These are phyloP conservation scores for Tolmerus cingulatus DNA, from an alignment of 2,888 invertebrate genomes.

Conservation along the genomic window DNA sequence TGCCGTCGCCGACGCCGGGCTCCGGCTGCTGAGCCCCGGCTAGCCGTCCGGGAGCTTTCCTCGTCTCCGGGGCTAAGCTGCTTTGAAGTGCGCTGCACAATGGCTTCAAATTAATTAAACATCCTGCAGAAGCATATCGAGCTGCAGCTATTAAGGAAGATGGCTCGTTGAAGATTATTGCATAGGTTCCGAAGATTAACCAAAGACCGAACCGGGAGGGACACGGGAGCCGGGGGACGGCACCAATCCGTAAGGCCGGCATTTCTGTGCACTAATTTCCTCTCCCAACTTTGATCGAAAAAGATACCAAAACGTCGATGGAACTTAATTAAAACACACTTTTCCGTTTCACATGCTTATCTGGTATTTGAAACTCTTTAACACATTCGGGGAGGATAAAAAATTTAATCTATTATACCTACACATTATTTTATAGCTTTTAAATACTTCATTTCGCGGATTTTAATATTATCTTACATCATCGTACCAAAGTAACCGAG, in stretches of 20 bases:
- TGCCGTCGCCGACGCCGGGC: background rate
- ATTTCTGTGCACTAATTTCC: background rate
- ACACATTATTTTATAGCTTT: background rate
- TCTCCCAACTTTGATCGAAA: background rate
- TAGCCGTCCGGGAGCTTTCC: background rate
- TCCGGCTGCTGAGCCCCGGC: background rate
- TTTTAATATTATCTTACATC: background rate
- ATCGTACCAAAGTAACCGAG: background rate
- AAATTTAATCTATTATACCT: background rate
- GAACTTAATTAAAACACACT: background rate
- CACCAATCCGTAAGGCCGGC: background rate
- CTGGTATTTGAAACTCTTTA: background rate
- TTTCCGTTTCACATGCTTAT: background rate
- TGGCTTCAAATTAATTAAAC: slow-evolving; percentile 28
- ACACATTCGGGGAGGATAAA: background rate
- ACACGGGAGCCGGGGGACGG: background rate
- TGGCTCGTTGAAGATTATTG: background rate
- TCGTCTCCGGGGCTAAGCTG: slow-evolving; percentile 4
- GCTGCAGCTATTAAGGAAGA: background rate
- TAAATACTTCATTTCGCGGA: background rate
- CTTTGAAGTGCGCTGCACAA: background rate
- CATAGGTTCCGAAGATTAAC: background rate
- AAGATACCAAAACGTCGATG: background rate
- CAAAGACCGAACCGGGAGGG: background rate
- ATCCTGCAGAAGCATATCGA: slow-evolving; percentile 18